Conservation (phyloP, 1,140 invertebrate species). For the Bombus waltoni region DNA sequence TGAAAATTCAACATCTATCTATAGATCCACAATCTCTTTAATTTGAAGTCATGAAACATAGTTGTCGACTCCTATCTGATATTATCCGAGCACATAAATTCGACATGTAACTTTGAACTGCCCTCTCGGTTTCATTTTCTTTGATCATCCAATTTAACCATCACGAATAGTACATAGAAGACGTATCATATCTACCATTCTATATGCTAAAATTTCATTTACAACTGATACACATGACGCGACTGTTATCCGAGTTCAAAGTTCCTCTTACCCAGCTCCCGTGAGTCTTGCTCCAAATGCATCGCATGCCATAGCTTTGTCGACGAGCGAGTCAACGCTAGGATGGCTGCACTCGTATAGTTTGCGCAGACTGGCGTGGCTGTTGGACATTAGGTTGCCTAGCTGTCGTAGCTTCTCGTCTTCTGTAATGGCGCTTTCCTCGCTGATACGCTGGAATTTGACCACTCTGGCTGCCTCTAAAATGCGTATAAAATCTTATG, state of each 20-base stretch:
- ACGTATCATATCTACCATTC: too few species aligned
- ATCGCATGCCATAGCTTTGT: conserved; percentile 88
- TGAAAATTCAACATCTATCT: background rate
- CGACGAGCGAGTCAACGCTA: conserved; percentile 92
- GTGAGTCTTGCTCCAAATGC: conserved; percentile 94
- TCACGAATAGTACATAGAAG: background rate
- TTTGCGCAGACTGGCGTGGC: conserved; percentile 92
- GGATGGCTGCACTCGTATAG: conserved; percentile 98
- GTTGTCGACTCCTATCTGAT: background rate
- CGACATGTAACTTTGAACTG: background rate
- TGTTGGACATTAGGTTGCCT: conserved; percentile 93
- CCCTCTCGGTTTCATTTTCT: too few species aligned
- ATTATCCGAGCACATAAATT: background rate
- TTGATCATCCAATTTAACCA: background rate
- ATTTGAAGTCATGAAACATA: background rate
- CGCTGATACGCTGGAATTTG: conserved; percentile 79
- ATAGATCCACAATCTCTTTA: background rate
- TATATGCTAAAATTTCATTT: conserved; percentile 24
- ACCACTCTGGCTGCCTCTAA: conserved; percentile 84
- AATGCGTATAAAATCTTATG: conserved; percentile 4
- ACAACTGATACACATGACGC: background rate
- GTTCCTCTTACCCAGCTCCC: conserved; percentile 90
- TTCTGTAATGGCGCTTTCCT: conserved; percentile 64
- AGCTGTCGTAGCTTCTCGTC: conserved; percentile 84
- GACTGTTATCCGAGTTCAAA: background rate